A percentile compares a stretch with the other conserved stretches of the same genome.
These are phyloP conservation scores for Deroptyus accipitrinus DNA, from an alignment of 2,113 vertebrate species.

Conservation along the genomic window DNA sequence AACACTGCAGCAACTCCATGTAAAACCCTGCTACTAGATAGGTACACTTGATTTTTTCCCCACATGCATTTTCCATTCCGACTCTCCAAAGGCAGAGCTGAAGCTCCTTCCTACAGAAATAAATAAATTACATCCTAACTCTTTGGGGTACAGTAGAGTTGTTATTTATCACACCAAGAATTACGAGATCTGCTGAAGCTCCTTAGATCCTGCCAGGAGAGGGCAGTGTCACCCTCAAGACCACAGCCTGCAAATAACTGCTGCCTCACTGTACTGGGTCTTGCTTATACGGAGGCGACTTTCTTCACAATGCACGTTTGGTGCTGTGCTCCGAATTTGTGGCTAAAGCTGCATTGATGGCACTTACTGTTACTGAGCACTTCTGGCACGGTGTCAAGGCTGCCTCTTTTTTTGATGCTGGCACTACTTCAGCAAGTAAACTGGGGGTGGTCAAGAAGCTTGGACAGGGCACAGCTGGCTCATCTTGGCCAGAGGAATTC, in stretches of 20 bases:
- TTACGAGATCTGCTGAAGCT: fast-evolving
- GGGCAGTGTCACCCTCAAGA: not conserved
- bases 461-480: not conserved
- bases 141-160: not conserved
- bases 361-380: not conserved
- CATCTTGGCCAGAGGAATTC: not conserved
- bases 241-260: not conserved
- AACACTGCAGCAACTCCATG: fast-evolving
- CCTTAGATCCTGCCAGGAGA: not conserved
- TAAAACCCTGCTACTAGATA: not conserved
- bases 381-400: not conserved
- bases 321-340: fast-evolving
- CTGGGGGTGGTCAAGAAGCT: not conserved
- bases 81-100: not conserved
- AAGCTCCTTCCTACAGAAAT: not conserved
- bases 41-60: not conserved
- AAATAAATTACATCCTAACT: not conserved
- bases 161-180: fast-evolving
- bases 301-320: fast-evolving
- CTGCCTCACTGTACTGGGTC: fast-evolving
- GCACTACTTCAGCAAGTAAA: not conserved
- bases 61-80: not conserved
- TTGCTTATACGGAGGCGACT: fast-evolving
- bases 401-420: not conserved
- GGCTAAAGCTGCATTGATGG: fast-evolving